phyloP scores from a whole-genome alignment of 2,797 vertebrate species.

The Tadarida brasiliensis region DNA sequence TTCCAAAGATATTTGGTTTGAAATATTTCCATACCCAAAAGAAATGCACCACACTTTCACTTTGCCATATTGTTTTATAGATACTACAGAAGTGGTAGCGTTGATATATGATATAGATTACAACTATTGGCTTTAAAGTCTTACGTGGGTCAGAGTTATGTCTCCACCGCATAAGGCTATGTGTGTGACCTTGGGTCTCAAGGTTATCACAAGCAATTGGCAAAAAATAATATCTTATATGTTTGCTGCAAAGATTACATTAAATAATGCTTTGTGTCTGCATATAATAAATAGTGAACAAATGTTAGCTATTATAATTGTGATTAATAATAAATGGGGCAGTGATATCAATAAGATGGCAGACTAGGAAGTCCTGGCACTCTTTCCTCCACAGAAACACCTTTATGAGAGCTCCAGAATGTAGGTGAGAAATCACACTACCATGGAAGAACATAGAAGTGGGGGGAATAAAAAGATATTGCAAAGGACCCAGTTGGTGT shows the following conservation, averaged over 20 bases:
- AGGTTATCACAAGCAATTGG: background rate
- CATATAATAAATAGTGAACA: background rate
- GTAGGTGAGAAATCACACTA: background rate
- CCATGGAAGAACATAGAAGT: background rate
- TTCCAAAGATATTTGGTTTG: background rate
- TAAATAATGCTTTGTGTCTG: background rate
- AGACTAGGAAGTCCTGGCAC: background rate
- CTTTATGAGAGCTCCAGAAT: background rate
- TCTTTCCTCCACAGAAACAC: background rate
- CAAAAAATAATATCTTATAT: constrained; percentile 15
- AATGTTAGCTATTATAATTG: background rate
- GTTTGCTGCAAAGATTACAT: background rate
- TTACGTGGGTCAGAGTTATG: background rate
- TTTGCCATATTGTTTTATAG: background rate
- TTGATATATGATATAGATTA: background rate
- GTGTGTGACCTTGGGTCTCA: background rate
- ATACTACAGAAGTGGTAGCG: background rate
- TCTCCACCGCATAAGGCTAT: background rate
- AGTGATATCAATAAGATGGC: background rate
- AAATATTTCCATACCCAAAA: background rate
- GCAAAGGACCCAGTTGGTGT: background rate
- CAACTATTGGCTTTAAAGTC: background rate
- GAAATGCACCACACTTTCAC: background rate
- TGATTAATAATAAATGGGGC: background rate
- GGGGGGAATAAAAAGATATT: background rate